These are phyloP conservation scores for Gymnosoma rotundatum DNA, from an alignment of 2,888 invertebrate genomes.

Conservation along the genomic window DNA sequence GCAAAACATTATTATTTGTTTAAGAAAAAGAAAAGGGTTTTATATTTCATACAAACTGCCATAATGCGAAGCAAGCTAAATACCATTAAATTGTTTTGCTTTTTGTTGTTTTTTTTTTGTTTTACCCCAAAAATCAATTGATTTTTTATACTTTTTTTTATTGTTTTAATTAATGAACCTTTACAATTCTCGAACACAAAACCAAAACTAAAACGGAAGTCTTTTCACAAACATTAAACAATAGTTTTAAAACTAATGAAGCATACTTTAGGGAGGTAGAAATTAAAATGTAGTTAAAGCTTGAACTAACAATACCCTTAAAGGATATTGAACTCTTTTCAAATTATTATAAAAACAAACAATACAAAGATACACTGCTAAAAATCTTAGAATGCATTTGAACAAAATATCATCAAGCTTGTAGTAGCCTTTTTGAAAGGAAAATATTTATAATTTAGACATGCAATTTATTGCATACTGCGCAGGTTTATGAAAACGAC, in stretches of 20 bases:
- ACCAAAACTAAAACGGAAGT: conserved; percentile 57
- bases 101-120: conserved; percentile 8
- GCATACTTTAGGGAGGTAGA: conserved; percentile 54
- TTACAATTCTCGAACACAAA: conserved; percentile 32
- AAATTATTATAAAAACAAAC: conserved; percentile 35
- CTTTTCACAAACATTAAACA: conserved; percentile 50
- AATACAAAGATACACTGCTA: conserved; percentile 31
- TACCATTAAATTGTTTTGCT: conserved; percentile 20
- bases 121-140: conserved; percentile 57
- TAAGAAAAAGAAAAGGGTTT: conserved; percentile 42
- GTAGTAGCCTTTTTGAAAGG: background rate
- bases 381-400: conserved; percentile 15
- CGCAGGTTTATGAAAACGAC: conserved; percentile 61
- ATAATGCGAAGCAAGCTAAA: conserved; percentile 16
- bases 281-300: conserved; percentile 20
- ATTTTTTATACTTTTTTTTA: conserved; percentile 25
- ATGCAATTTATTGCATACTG: conserved; percentile 67
- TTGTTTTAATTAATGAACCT: conserved; percentile 44
- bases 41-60: conserved; percentile 15
- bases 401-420: conserved; percentile 37
- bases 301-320: conserved; percentile 22
- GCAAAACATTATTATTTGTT: conserved; percentile 5
- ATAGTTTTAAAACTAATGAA: conserved; percentile 56
- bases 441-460: conserved; percentile 60
- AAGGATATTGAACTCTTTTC: conserved; percentile 67